Evolutionary conservation across 92 coral and sea anemone genomes (phyloP).

Genomic region (Montipora capitata): DNA sequence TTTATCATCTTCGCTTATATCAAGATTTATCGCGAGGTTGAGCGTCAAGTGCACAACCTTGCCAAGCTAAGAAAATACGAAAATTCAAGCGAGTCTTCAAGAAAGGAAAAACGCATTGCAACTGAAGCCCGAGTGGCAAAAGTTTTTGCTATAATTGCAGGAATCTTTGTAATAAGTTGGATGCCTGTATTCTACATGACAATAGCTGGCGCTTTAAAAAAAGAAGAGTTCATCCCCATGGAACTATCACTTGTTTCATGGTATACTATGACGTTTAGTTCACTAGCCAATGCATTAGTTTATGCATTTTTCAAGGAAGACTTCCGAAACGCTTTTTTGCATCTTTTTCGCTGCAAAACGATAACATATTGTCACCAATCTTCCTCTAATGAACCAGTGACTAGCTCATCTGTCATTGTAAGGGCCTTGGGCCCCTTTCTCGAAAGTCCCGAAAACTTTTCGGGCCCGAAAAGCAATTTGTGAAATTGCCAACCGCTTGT

Average conservation of each 20-base stretch:
- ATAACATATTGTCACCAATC: neutral
- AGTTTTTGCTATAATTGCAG: slow-evolving; percentile 88
- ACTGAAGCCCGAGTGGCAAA: slow-evolving; percentile 88
- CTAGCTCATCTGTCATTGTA: neutral
- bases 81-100: slow-evolving; percentile 65
- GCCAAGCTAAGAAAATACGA: slow-evolving; percentile 65
- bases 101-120: slow-evolving; percentile 82
- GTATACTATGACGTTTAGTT: slow-evolving; percentile 86
- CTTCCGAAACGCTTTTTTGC: slow-evolving; percentile 79
- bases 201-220: slow-evolving; percentile 70
- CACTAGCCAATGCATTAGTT: slow-evolving; percentile 81
- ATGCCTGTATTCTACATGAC: slow-evolving; percentile 90
- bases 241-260: slow-evolving; percentile 73
- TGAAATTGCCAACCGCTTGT: too few species aligned
- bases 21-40: slow-evolving; percentile 85
- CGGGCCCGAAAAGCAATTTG: too few species aligned
- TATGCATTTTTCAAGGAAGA: slow-evolving; percentile 89
- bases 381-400: slow-evolving; percentile 13
- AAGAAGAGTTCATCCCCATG: slow-evolving; percentile 55
- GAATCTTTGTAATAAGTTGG: slow-evolving; percentile 84
- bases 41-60: slow-evolving; percentile 73
- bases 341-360: slow-evolving; percentile 37
- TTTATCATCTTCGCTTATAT: slow-evolving; percentile 84
- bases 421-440: too few species aligned
- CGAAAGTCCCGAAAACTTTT: too few species aligned